A percentile compares a stretch with the other conserved stretches of the same genome.
phyloP scores from a whole-genome alignment of 2,113 vertebrate genomes.

The Mellivora capensis region DNA sequence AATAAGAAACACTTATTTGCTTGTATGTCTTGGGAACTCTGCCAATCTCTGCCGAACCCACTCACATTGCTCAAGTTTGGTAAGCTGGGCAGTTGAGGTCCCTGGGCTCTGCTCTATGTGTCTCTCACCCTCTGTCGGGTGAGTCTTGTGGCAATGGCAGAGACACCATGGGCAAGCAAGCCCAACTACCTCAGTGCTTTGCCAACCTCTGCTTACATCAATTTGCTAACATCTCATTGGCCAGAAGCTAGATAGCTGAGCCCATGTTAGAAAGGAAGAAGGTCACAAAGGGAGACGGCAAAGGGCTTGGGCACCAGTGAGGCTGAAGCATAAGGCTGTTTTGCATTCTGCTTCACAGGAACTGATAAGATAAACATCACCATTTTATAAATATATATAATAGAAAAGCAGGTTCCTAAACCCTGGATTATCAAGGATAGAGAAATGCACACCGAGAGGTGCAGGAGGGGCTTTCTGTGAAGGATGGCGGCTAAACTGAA shows the following conservation, averaged over 20 bases:
- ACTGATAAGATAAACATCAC: neutral
- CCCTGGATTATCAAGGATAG: fast-evolving
- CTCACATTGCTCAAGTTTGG: neutral
- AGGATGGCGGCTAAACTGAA: neutral
- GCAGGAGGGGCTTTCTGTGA: neutral
- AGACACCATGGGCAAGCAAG: neutral
- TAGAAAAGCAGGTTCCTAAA: neutral
- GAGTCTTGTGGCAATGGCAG: neutral
- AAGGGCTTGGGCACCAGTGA: neutral
- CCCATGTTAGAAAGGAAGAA: neutral
- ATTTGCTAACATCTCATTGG: neutral
- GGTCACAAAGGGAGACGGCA: fast-evolving
- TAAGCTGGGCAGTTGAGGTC: neutral
- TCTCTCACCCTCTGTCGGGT: neutral
- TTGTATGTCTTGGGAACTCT: neutral
- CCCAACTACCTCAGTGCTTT: fast-evolving
- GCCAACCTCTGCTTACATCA: neutral
- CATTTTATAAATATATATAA: fast-evolving
- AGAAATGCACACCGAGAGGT: neutral
- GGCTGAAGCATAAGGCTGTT: neutral
- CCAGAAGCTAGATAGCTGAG: neutral
- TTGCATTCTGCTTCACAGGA: neutral
- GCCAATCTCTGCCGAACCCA: neutral
- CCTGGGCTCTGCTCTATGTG: neutral
- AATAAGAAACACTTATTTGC: neutral